These are phyloP conservation scores for Podilymbus podiceps DNA, from an alignment of 2,113 vertebrate genomes.

Conservation along the genomic window DNA sequence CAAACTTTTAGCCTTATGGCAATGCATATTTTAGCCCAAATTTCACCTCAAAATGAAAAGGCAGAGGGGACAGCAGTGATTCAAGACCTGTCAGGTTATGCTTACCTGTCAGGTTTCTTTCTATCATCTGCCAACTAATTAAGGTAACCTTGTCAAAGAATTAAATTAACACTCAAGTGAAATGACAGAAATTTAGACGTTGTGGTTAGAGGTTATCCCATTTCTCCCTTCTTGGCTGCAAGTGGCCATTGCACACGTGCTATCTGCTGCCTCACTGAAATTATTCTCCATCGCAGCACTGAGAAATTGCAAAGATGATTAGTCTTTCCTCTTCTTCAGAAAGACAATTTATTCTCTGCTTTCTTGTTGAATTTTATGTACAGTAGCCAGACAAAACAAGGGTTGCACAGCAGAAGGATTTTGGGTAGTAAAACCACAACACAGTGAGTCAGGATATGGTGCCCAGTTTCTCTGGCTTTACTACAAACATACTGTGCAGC, in stretches of 20 bases:
- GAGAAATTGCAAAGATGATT: background rate
- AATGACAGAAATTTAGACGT: background rate
- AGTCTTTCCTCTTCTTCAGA: background rate
- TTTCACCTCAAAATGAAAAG: background rate
- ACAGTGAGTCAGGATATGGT: background rate
- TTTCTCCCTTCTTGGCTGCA: background rate
- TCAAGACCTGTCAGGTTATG: background rate
- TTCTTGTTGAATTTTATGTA: background rate
- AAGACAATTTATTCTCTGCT: background rate
- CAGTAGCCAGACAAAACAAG: background rate
- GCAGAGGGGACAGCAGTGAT: background rate
- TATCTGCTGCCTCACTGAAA: background rate
- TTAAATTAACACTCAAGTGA: conserved; percentile 21
- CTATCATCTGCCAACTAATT: conserved; percentile 47
- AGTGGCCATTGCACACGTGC: background rate
- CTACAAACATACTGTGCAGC: background rate
- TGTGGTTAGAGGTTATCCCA: background rate
- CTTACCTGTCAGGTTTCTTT: conserved; percentile 1
- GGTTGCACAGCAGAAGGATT: background rate
- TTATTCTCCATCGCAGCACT: background rate
- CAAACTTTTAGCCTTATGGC: background rate
- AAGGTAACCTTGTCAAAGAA: conserved; percentile 38
- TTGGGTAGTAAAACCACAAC: background rate
- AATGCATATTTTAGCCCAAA: background rate
- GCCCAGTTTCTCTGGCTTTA: background rate